Conservation (phyloP, 2,888 invertebrate species). For the Ellobium chinense region DNA sequence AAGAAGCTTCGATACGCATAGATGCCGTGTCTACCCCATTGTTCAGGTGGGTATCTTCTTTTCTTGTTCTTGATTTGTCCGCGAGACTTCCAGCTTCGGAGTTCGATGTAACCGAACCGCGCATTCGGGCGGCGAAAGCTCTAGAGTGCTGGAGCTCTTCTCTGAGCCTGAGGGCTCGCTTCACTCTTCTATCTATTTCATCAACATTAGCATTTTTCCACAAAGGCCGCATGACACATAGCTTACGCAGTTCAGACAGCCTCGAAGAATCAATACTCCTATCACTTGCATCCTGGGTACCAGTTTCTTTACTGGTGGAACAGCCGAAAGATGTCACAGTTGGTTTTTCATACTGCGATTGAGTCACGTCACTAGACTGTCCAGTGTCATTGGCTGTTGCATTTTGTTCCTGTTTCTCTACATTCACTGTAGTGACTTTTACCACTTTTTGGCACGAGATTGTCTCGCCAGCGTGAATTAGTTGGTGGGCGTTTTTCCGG, state of each 20-base stretch:
- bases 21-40: not conserved
- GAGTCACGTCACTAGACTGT: too few relatives aligned
- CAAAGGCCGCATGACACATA: conserved; percentile 18
- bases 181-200: conserved; percentile 37
- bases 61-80: not conserved
- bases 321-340: too few relatives aligned
- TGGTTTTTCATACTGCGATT: too few relatives aligned
- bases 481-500: too few relatives aligned
- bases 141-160: conserved; percentile 27
- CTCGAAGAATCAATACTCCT: not conserved
- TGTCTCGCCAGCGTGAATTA: too few relatives aligned
- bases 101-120: not conserved
- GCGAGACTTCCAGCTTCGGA: not conserved
- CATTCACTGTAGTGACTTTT: too few relatives aligned
- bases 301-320: not conserved
- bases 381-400: too few relatives aligned
- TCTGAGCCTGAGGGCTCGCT: conserved; percentile 22
- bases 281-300: not conserved
- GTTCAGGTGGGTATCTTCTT: not conserved
- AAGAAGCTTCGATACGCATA: not conserved
- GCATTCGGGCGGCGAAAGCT: not conserved
- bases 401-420: too few relatives aligned
- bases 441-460: too few relatives aligned
- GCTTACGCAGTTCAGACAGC: conserved; percentile 22
- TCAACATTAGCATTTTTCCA: conserved; percentile 40